Evolutionary conservation across 2,888 invertebrate species (phyloP).

Genomic region (Orthosia gothica): DNA sequence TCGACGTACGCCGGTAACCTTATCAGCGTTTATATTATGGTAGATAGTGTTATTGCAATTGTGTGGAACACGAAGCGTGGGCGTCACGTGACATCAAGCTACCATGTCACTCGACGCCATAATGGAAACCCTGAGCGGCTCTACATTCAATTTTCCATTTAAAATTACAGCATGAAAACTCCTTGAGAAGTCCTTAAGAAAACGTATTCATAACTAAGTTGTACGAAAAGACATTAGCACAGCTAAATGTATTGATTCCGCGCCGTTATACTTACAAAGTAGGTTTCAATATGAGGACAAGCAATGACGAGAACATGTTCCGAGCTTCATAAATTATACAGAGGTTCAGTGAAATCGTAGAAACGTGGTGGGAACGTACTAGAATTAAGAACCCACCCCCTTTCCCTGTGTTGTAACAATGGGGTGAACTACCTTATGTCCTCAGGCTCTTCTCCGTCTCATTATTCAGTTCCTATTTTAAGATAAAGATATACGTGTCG

Average conservation of each 20-base stretch:
- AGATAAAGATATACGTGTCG: too few relatives aligned
- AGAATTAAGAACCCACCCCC: constrained; percentile 31
- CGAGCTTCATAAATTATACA: constrained; percentile 60
- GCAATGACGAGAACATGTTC: constrained; percentile 46
- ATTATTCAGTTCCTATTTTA: constrained; percentile 17
- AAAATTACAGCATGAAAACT: constrained; percentile 50
- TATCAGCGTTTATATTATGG: constrained; percentile 56
- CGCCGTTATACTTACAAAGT: constrained; percentile 54
- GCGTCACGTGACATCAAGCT: constrained; percentile 66
- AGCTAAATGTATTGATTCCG: constrained; percentile 48
- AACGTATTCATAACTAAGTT: constrained; percentile 46
- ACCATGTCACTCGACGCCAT: constrained; percentile 70
- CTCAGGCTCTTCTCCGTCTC: constrained; percentile 9
- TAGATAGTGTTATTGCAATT: constrained; percentile 64
- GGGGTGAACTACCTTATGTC: constrained; percentile 36
- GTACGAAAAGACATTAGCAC: constrained; percentile 42
- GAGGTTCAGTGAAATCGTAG: constrained; percentile 41
- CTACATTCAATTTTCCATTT: constrained; percentile 77
- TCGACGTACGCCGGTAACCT: constrained; percentile 46
- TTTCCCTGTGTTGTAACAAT: constrained; percentile 22
- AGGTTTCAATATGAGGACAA: constrained; percentile 46
- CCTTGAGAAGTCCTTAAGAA: constrained; percentile 26
- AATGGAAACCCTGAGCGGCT: constrained; percentile 72
- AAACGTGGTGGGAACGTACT: constrained; percentile 32
- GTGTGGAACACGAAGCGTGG: constrained; percentile 58